Evolutionary conservation across 2,113 vertebrate species (phyloP).

Genomic region (Semnopithecus entellus): DNA sequence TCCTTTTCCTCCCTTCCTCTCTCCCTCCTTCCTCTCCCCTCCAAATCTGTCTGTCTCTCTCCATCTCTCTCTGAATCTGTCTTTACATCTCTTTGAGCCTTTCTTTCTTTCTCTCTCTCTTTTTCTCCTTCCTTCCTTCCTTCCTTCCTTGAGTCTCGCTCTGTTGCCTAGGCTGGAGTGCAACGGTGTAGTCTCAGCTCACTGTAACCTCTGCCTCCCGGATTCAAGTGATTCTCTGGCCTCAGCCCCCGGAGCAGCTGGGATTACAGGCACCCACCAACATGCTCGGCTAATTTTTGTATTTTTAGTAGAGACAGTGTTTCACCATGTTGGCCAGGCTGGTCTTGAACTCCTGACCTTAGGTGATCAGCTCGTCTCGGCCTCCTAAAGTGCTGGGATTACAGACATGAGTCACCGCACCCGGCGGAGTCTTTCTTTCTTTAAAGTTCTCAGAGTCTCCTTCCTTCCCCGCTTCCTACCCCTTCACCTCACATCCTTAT

Average conservation of each 20-base stretch:
- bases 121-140: no score
- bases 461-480: accelerated
- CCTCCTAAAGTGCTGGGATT: neutral
- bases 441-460: neutral
- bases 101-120: neutral
- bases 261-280: neutral
- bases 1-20: neutral
- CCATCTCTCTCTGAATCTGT: neutral
- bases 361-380: neutral
- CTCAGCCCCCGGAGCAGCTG: neutral
- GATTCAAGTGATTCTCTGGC: neutral
- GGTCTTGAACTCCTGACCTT: neutral
- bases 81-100: neutral
- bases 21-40: neutral
- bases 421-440: neutral
- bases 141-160: no score
- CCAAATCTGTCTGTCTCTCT: neutral
- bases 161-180: neutral
- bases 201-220: neutral
- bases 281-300: neutral
- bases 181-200: neutral
- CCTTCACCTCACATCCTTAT: no score
- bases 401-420: neutral
- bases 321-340: neutral
- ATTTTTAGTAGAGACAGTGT: neutral